Conservation (phyloP, 2,113 vertebrate species). For the Platanista minor region DNA sequence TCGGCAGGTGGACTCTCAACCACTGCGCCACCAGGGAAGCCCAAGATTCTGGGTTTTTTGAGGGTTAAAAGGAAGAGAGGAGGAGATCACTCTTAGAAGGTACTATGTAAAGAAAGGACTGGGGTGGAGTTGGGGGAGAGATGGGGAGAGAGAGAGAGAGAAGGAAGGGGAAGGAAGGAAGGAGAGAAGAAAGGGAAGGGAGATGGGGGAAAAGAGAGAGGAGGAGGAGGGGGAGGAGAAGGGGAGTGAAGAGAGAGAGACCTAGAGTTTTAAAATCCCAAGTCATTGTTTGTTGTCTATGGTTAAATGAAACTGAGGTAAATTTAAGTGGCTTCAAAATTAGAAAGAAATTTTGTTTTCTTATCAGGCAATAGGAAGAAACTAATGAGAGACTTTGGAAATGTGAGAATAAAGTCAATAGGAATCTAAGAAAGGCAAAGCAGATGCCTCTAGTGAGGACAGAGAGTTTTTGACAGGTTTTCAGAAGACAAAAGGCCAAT, state of each 20-base stretch:
- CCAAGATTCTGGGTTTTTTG: neutral
- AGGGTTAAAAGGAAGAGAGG: neutral
- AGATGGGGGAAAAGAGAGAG: neutral
- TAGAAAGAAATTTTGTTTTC: conserved; percentile 1
- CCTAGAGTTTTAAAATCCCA: neutral
- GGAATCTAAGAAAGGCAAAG: neutral
- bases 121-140: neutral
- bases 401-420: neutral
- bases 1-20: no score
- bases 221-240: neutral
- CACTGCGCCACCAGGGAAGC: no score
- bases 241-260: neutral
- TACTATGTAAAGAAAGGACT: neutral
- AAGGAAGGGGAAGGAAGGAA: no score
- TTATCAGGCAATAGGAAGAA: neutral
- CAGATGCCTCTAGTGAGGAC: neutral
- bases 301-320: neutral
- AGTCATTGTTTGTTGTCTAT: neutral
- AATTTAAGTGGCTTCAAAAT: conserved; percentile 23
- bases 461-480: conserved; percentile 14
- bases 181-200: neutral
- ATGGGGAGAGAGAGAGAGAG: neutral
- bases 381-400: neutral
- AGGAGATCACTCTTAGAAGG: neutral
- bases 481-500: neutral